A percentile compares a stretch with the other conserved stretches of the same genome.
Evolutionary conservation across 2,888 invertebrate species (phyloP).

Genomic region (Ophion slaviceki): DNA sequence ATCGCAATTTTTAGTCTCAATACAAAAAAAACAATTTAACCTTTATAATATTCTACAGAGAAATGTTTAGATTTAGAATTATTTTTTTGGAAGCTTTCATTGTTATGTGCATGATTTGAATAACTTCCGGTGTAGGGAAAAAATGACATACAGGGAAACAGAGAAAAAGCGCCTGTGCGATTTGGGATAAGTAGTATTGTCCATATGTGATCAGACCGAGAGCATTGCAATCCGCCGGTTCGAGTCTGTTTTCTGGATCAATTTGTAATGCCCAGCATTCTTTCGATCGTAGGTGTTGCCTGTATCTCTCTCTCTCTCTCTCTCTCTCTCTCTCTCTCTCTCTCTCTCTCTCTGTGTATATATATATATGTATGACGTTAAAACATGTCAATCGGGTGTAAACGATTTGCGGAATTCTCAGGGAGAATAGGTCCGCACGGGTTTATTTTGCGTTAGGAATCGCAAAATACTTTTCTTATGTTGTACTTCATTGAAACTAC

Average conservation of each 20-base stretch:
- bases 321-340: too few relatives aligned
- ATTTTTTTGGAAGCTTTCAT: not conserved
- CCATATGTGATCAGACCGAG: conserved; percentile 40
- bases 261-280: conserved; percentile 70
- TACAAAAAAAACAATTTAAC: too few relatives aligned
- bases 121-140: not conserved
- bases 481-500: not conserved
- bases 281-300: conserved; percentile 36
- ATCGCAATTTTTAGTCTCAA: not conserved
- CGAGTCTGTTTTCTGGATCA: conserved; percentile 59
- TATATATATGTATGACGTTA: conserved; percentile 62
- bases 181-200: conserved; percentile 30
- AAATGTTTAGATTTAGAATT: not conserved
- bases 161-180: not conserved
- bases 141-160: not conserved
- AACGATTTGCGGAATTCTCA: conserved; percentile 67
- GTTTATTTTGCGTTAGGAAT: not conserved
- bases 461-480: not conserved
- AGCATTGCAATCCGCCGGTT: conserved; percentile 57
- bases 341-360: too few relatives aligned
- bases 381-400: conserved; percentile 67
- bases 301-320: too few relatives aligned
- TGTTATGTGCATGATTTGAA: not conserved
- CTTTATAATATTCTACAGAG: too few relatives aligned
- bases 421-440: conserved; percentile 46